Evolutionary conservation across 2,113 vertebrate species (phyloP).

Genomic region (Equus przewalskii): DNA sequence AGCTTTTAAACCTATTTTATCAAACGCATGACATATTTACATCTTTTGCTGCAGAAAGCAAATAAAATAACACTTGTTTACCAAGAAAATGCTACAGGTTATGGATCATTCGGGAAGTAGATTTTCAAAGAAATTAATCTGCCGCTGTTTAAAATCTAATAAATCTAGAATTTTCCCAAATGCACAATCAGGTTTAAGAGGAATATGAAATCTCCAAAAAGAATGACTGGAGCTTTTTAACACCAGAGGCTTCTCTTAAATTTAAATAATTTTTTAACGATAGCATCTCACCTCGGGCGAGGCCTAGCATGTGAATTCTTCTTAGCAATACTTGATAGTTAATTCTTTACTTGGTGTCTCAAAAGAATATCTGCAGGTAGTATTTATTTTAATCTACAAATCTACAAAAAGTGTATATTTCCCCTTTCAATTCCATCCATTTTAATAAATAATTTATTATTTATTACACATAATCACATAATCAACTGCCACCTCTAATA

Average conservation of each 20-base stretch:
- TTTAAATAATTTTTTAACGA: neutral
- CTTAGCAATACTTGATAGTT: neutral
- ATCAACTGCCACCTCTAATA: neutral
- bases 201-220: neutral
- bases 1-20: neutral
- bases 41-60: neutral
- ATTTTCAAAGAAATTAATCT: slow-evolving; percentile 25
- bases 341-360: neutral
- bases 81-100: neutral
- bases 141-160: neutral
- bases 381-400: neutral
- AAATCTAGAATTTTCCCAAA: neutral
- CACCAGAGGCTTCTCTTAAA: neutral
- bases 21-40: slow-evolving; percentile 3
- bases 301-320: neutral
- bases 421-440: neutral
- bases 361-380: neutral
- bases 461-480: too few relatives aligned
- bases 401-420: neutral
- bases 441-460: neutral
- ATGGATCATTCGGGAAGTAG: neutral
- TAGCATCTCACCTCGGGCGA: fast-evolving
- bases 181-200: neutral
- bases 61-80: neutral
- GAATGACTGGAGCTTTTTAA: neutral